Evolutionary conservation across 2,797 vertebrate species (phyloP).

Genomic region (Periparus ater): DNA sequence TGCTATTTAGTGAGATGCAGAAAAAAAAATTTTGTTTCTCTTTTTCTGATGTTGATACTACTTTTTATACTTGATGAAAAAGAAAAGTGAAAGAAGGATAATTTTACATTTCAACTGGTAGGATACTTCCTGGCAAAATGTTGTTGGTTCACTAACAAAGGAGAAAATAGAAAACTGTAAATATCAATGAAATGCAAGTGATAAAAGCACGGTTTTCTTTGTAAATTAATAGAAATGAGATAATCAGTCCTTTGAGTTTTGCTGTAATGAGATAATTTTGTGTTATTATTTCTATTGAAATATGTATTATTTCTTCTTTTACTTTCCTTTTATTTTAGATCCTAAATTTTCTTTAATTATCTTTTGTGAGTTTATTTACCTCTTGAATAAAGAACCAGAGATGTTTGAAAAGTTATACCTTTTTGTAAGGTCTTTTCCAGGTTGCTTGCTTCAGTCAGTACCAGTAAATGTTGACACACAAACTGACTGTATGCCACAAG

Average conservation of each 20-base stretch:
- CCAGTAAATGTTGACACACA: background rate
- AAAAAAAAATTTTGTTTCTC: background rate
- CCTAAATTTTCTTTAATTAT: background rate
- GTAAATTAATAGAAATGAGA: background rate
- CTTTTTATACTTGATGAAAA: background rate
- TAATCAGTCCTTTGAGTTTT: background rate
- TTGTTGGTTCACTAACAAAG: background rate
- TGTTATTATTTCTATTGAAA: background rate
- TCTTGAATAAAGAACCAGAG: background rate
- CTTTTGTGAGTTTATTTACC: background rate
- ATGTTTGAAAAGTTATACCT: background rate
- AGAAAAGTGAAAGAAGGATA: background rate
- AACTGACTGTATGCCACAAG: background rate
- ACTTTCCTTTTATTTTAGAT: background rate
- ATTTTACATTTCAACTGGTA: background rate
- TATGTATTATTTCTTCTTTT: background rate
- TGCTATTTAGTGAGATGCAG: background rate
- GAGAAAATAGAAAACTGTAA: background rate
- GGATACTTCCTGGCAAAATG: background rate
- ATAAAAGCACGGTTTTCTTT: background rate
- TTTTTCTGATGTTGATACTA: background rate
- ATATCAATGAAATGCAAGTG: background rate
- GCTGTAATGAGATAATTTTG: background rate
- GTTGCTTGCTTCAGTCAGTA: background rate
- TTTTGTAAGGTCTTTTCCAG: background rate